Percentiles rank a stretch among this genome's conserved stretches.
Conservation (phyloP, 2,797 vertebrate genomes). For the Eleutherodactylus coqui region DNA sequence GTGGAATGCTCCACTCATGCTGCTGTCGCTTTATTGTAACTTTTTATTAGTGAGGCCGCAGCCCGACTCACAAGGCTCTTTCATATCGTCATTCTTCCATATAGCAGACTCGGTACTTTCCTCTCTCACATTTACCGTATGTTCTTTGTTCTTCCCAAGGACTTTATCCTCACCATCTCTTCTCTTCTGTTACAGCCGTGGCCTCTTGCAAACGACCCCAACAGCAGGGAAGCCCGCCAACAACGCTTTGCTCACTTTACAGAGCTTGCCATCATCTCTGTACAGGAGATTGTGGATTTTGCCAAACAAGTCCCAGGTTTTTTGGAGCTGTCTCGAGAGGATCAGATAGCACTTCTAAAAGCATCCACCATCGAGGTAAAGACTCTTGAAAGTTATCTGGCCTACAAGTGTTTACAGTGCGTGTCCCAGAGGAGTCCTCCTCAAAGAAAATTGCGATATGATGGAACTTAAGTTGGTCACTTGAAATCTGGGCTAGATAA, state of each 20-base stretch:
- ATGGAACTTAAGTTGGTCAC: neutral
- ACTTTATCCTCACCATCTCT: neutral
- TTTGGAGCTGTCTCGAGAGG: slow-evolving; percentile 71
- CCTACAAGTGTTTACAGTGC: too few relatives aligned
- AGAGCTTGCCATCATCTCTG: slow-evolving; percentile 74
- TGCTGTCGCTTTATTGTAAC: neutral
- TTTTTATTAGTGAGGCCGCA: neutral
- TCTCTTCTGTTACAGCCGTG: slow-evolving; percentile 67
- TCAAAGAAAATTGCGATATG: neutral
- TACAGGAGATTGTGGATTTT: slow-evolving; percentile 75
- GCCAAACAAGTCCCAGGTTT: slow-evolving; percentile 75
- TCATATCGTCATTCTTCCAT: neutral
- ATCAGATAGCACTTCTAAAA: slow-evolving; percentile 72
- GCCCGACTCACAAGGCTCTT: neutral
- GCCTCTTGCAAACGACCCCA: slow-evolving; percentile 73
- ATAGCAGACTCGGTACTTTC: neutral
- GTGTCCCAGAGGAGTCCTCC: too few relatives aligned
- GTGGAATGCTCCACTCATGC: neutral
- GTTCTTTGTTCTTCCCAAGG: neutral
- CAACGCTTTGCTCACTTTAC: slow-evolving; percentile 75
- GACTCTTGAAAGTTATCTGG: neutral
- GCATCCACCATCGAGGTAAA: slow-evolving; percentile 71
- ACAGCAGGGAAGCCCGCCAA: slow-evolving; percentile 73
- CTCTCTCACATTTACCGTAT: neutral
- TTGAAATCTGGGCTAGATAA: neutral